Conservation (phyloP, 2,888 invertebrate genomes). For the Unio pictorum region DNA sequence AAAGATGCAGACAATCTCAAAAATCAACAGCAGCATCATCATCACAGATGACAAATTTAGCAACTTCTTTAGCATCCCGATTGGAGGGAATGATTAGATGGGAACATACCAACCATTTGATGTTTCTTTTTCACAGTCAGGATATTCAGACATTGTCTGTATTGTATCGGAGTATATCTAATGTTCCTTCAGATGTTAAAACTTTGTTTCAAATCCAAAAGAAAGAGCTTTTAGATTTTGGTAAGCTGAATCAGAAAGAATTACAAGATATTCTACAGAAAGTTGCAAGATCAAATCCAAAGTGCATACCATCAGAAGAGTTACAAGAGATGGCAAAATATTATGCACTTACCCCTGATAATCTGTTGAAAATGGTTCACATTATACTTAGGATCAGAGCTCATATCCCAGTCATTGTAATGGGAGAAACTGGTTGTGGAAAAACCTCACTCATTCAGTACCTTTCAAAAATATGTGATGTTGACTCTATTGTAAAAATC, state of each 20-base stretch:
- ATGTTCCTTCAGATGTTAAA: background rate
- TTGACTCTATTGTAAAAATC: constrained; percentile 9
- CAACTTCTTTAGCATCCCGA: background rate
- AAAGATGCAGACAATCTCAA: too few species aligned
- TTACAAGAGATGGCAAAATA: background rate
- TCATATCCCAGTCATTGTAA: too few species aligned
- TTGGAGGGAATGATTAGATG: background rate
- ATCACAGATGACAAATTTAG: background rate
- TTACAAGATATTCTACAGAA: background rate
- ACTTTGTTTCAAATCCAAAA: background rate
- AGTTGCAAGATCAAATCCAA: background rate
- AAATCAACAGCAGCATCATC: background rate
- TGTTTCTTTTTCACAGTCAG: constrained; percentile 1
- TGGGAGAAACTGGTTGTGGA: too few species aligned
- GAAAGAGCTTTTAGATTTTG: background rate
- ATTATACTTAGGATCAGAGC: too few species aligned
- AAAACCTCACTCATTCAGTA: too few species aligned
- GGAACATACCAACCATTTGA: background rate
- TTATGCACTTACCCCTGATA: constrained; percentile 24
- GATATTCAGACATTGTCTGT: background rate
- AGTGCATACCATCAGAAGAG: background rate
- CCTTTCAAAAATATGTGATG: too few species aligned
- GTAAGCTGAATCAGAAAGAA: background rate
- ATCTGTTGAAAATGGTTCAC: too few species aligned
- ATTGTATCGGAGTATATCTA: background rate